Conservation (phyloP, 2,888 invertebrate genomes). For the Heliconius cydno region DNA sequence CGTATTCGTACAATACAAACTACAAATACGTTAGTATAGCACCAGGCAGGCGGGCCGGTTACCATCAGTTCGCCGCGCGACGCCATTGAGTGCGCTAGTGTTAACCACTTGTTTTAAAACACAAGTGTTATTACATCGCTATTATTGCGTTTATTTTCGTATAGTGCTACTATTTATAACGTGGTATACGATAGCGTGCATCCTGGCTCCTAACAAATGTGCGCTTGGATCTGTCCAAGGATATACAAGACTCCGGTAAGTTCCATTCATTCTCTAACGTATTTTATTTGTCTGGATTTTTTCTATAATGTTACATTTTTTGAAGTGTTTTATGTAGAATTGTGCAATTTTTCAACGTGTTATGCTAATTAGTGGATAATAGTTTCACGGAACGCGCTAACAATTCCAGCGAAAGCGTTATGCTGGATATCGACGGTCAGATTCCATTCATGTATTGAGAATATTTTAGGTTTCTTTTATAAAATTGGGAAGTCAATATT, state of each 20-base stretch:
- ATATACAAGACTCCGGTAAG: conserved; percentile 78
- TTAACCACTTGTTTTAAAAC: conserved; percentile 60
- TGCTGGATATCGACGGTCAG: conserved; percentile 45
- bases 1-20: conserved; percentile 43
- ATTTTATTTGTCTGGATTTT: conserved; percentile 43
- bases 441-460: conserved; percentile 33
- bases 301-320: conserved; percentile 30
- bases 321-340: conserved; percentile 42
- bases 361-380: conserved; percentile 53
- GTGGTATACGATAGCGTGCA: conserved; percentile 64
- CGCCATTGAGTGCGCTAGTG: conserved; percentile 63
- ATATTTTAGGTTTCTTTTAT: conserved; percentile 8
- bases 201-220: conserved; percentile 64
- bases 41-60: conserved; percentile 18
- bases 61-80: conserved; percentile 69
- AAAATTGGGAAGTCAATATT: neutral
- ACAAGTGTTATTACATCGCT: conserved; percentile 61
- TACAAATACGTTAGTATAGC: conserved; percentile 10
- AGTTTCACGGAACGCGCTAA: conserved; percentile 51
- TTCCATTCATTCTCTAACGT: conserved; percentile 45
- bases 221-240: conserved; percentile 65
- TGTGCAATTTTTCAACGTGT: conserved; percentile 51
- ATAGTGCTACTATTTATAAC: conserved; percentile 61
- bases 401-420: conserved; percentile 64
- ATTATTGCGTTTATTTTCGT: conserved; percentile 61